phyloP scores from a whole-genome alignment of 2,113 vertebrate species.

The Thunnus maccoyii region DNA sequence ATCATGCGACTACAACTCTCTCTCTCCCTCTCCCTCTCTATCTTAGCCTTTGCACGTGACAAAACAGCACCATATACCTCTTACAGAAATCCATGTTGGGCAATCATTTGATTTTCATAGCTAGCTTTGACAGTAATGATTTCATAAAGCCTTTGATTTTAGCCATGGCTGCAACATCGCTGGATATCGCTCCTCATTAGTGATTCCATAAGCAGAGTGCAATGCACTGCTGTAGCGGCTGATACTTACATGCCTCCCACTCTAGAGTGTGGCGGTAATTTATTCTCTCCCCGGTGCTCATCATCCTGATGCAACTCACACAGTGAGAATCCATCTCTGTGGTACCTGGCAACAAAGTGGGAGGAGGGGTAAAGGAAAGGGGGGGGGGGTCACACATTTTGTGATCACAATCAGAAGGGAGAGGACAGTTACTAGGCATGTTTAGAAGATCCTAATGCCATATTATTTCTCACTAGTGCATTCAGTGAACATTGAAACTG shows the following conservation, averaged over 20 bases:
- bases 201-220: slow-evolving; percentile 72
- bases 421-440: slow-evolving; percentile 70
- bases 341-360: slow-evolving; percentile 75
- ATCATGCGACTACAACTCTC: slow-evolving; percentile 13
- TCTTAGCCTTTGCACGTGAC: slow-evolving; percentile 28
- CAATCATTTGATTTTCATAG: slow-evolving; percentile 62
- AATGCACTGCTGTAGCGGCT: slow-evolving; percentile 61
- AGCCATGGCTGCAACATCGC: slow-evolving; percentile 61
- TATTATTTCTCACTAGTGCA: slow-evolving; percentile 3
- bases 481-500: slow-evolving; percentile 24
- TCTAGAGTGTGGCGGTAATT: slow-evolving; percentile 74
- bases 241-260: slow-evolving; percentile 77
- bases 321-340: slow-evolving; percentile 72
- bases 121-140: slow-evolving; percentile 70
- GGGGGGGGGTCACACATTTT: slow-evolving; percentile 60
- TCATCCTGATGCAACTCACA: slow-evolving; percentile 76
- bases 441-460: slow-evolving; percentile 38
- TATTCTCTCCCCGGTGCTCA: slow-evolving; percentile 75
- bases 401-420: slow-evolving; percentile 61
- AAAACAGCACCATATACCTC: slow-evolving; percentile 51
- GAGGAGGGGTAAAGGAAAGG: slow-evolving; percentile 30
- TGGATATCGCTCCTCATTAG: slow-evolving; percentile 70
- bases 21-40: slow-evolving; percentile 9
- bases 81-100: slow-evolving; percentile 55
- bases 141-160: slow-evolving; percentile 76